Conservation (phyloP, 2,113 vertebrate genomes). For the Caloenas nicobarica region DNA sequence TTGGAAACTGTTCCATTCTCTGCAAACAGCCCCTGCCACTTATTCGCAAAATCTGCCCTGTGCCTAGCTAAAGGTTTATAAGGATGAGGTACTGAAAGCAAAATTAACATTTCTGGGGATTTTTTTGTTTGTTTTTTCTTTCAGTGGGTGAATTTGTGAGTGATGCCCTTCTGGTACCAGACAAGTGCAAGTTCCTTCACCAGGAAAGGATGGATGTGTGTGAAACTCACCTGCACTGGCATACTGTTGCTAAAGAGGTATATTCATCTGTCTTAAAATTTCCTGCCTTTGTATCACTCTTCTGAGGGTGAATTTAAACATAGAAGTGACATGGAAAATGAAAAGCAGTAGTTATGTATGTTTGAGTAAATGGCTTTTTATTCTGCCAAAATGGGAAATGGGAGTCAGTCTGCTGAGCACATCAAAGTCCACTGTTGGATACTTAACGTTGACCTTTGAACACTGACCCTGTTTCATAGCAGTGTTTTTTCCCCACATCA, state of each 20-base stretch:
- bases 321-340: not conserved
- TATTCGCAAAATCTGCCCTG: not conserved
- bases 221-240: slow-evolving; percentile 98
- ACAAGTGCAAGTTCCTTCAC: slow-evolving; percentile 98
- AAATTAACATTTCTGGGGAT: not conserved
- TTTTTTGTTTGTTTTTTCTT: slow-evolving; percentile 26
- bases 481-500: not conserved
- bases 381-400: not conserved
- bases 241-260: slow-evolving; percentile 98
- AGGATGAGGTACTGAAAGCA: not conserved
- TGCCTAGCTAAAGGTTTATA: not conserved
- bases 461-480: not conserved
- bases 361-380: not conserved
- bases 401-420: not conserved
- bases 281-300: not conserved
- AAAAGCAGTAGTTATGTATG: not conserved
- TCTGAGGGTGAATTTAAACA: not conserved
- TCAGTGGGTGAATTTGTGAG: slow-evolving; percentile 97
- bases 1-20: not conserved
- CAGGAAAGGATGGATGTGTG: slow-evolving; percentile 98
- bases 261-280: not conserved
- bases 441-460: not conserved
- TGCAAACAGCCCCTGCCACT: not conserved
- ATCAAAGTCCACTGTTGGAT: not conserved
- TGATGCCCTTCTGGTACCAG: slow-evolving; percentile 96